phyloP scores from a whole-genome alignment of 2,113 vertebrate genomes.

The Sinosuthora webbiana region DNA sequence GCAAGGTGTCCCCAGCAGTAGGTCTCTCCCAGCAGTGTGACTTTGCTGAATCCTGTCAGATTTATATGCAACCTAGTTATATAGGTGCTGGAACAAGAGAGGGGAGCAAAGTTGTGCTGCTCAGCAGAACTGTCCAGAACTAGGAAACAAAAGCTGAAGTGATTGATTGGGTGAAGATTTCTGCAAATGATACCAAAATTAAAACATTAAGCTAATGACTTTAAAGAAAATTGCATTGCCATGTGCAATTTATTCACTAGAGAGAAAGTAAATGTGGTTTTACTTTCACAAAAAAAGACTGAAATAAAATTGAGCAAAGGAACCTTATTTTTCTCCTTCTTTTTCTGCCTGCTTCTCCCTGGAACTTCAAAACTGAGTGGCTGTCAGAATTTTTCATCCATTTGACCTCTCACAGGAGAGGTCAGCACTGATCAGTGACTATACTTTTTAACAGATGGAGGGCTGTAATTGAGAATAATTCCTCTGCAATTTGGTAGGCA shows the following conservation, averaged over 20 bases:
- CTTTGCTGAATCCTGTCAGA: neutral
- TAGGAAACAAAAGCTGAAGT: constrained; percentile 34
- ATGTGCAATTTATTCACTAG: constrained; percentile 52
- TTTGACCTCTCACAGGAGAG: constrained; percentile 72
- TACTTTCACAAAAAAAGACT: neutral
- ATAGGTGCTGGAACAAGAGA: neutral
- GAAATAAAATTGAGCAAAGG: neutral
- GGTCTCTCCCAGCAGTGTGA: neutral
- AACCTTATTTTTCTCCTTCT: neutral
- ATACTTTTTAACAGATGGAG: constrained; percentile 73
- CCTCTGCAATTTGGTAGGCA: constrained; percentile 75
- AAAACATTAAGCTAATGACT: constrained; percentile 69
- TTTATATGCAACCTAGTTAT: constrained; percentile 1
- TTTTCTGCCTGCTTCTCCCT: neutral
- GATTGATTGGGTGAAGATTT: constrained; percentile 61
- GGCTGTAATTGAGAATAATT: constrained; percentile 82
- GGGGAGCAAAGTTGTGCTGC: neutral
- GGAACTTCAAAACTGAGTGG: constrained; percentile 56
- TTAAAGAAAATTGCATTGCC: constrained; percentile 68
- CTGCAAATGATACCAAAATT: constrained; percentile 65
- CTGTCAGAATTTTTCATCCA: constrained; percentile 73
- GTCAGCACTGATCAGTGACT: constrained; percentile 73
- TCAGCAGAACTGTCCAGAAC: constrained; percentile 37
- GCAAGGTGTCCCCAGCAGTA: neutral
- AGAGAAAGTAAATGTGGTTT: constrained; percentile 24